A percentile compares a stretch with the other conserved stretches of the same genome.
Conservation (phyloP, 2,888 invertebrate species). For the Brachyptera risi region DNA sequence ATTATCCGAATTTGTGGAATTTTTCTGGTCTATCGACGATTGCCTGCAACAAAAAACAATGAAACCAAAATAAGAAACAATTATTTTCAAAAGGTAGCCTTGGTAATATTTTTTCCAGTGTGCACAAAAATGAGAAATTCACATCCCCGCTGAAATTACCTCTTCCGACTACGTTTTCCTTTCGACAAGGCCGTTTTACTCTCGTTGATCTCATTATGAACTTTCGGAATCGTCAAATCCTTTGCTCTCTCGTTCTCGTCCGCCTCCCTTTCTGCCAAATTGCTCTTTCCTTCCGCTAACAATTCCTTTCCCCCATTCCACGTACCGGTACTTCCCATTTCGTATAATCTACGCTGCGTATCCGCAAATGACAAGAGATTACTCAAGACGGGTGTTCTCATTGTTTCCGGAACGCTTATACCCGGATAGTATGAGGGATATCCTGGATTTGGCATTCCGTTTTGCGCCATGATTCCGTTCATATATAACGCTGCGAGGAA, state of each 20-base stretch:
- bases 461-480: conserved; percentile 43
- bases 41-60: conserved; percentile 45
- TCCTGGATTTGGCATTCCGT: conserved; percentile 7
- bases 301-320: neutral
- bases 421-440: conserved; percentile 20
- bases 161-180: conserved; percentile 16
- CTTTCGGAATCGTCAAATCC: neutral
- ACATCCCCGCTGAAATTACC: no score
- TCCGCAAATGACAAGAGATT: conserved; percentile 29
- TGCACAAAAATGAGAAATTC: no score
- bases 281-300: conserved; percentile 2
- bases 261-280: no score
- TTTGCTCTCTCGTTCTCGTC: no score
- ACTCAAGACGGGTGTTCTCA: conserved; percentile 16
- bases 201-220: neutral
- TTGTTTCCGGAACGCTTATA: neutral
- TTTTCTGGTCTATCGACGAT: conserved; percentile 51
- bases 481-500: conserved; percentile 49
- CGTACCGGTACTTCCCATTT: conserved; percentile 33
- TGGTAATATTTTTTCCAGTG: no score
- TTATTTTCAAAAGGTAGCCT: no score
- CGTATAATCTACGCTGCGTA: conserved; percentile 36
- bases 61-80: no score
- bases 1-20: conserved; percentile 50
- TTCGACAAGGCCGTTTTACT: neutral